Conservation (phyloP, 2,113 vertebrate species). For the Actenoides lindsayi region DNA sequence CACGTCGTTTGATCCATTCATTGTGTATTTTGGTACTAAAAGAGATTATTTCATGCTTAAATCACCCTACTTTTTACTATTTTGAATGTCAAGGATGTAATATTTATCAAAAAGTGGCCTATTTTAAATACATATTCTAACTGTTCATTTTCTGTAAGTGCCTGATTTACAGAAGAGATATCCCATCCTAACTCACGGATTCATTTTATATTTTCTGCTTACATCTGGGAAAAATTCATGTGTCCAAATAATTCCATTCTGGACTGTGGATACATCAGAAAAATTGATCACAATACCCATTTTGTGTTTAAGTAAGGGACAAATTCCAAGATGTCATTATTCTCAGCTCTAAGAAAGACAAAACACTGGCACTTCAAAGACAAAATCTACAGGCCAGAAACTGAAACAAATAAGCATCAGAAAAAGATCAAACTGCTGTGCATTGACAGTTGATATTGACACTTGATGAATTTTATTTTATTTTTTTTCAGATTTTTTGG, state of each 20-base stretch:
- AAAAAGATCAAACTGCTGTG: neutral
- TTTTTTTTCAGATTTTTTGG: neutral
- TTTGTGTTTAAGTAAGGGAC: neutral
- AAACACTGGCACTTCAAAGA: neutral
- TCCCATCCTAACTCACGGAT: neutral
- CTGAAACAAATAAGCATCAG: neutral
- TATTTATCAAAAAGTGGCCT: slow-evolving; percentile 31
- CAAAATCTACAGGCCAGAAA: neutral
- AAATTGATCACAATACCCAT: neutral
- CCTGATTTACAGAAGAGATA: neutral
- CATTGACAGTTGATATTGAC: neutral
- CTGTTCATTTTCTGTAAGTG: neutral
- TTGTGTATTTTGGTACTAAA: slow-evolving; percentile 7
- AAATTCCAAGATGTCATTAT: neutral
- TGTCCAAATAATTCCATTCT: neutral
- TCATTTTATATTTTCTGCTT: neutral
- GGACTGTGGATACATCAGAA: neutral
- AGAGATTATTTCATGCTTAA: slow-evolving; percentile 31
- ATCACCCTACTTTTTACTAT: neutral
- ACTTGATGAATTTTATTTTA: neutral
- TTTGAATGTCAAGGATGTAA: slow-evolving; percentile 39
- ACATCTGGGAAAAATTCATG: neutral
- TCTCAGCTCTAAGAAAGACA: neutral
- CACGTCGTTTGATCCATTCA: neutral
- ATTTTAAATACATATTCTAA: neutral